phyloP scores from a whole-genome alignment of 2,797 vertebrate species.

The Sciaenops ocellatus region DNA sequence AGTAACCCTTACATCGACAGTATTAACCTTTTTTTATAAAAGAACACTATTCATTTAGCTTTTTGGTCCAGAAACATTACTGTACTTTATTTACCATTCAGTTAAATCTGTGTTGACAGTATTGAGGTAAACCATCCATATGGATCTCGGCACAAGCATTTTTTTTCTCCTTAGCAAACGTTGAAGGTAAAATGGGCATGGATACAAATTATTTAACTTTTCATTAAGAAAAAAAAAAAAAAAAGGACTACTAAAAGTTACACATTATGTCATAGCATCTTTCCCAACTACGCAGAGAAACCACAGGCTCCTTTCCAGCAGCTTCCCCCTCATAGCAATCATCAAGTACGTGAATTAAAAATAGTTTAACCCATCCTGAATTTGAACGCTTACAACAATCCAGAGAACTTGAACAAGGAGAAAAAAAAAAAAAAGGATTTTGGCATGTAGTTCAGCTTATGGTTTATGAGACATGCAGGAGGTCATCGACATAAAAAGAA shows the following conservation, averaged over 20 bases:
- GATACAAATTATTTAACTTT: slow-evolving; percentile 33
- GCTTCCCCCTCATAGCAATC: slow-evolving; percentile 31
- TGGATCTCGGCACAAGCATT: slow-evolving; percentile 35
- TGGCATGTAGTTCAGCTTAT: slow-evolving; percentile 57
- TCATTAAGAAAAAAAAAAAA: slow-evolving; percentile 28
- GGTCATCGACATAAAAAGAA: slow-evolving; percentile 40
- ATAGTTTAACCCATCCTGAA: slow-evolving; percentile 40
- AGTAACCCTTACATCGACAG: slow-evolving; percentile 35
- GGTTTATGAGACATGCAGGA: slow-evolving; percentile 48
- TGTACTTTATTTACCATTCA: slow-evolving; percentile 65
- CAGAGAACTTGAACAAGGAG: slow-evolving; percentile 20
- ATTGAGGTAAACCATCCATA: slow-evolving; percentile 66
- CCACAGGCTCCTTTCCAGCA: slow-evolving; percentile 22
- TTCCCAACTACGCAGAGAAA: slow-evolving; percentile 38
- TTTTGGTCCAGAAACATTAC: slow-evolving; percentile 79
- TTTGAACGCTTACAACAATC: slow-evolving; percentile 56
- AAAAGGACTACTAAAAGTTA: slow-evolving; percentile 36
- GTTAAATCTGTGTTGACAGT: slow-evolving; percentile 57
- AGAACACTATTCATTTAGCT: slow-evolving; percentile 59
- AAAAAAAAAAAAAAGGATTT: slow-evolving; percentile 22
- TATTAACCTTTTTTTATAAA: slow-evolving; percentile 49
- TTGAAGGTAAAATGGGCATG: slow-evolving; percentile 45
- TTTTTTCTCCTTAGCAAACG: slow-evolving; percentile 29
- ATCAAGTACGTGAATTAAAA: slow-evolving; percentile 51
- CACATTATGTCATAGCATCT: slow-evolving; percentile 29